Evolutionary conservation across 2,888 invertebrate genomes (phyloP), one percentile per base, ranked within the genome.

Genomic region (Eudemis profundana): DNA sequence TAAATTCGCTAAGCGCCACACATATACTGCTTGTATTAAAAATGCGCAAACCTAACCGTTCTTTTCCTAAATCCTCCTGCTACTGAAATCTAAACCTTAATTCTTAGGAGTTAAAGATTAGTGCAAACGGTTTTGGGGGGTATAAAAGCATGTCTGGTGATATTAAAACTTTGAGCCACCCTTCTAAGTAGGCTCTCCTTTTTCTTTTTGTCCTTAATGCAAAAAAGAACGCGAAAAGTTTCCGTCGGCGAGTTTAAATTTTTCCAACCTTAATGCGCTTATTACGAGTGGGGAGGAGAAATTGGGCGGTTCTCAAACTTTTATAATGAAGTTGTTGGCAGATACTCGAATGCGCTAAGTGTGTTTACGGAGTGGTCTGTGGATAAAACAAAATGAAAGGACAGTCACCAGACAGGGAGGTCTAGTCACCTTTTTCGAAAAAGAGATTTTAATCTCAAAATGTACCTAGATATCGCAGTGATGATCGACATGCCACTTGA

Each of bases 211-310:
- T 86, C 83, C 84, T 85, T 89, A 90, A 90, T 90, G 90, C 86
- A 90, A 90, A 56, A 90, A 90, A 90, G 89, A 89, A 89, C 87
- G 84, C 86, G 78, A 79, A 87, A 89, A 87, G 79, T 89, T 89
- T 87, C 78, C 78, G 86, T 81, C 77, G 81, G 80, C 79, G 85
- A 87, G 86, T 88, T 87, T 85, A 85, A 84, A 79, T 85, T 84
- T 86, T 83, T 87, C 85, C 82, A 79, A 85, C 87, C 89, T 85
- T 92, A 92, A 90, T 91, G 91, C 91, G 90, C 89, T 91, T 91
- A 91, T 92, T 92, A 91, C 82, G 87, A 88, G 84, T 81, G 83
- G 82, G 74, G 80, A 54, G 54, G 79, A 82, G 81, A 81, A 81
- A 79, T 79, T 78, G 69, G 59, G 68, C 54, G 78, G 57, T 68